Evolutionary conservation across 2,113 vertebrate species (phyloP).

Genomic region (Dryoscopus gambensis): DNA sequence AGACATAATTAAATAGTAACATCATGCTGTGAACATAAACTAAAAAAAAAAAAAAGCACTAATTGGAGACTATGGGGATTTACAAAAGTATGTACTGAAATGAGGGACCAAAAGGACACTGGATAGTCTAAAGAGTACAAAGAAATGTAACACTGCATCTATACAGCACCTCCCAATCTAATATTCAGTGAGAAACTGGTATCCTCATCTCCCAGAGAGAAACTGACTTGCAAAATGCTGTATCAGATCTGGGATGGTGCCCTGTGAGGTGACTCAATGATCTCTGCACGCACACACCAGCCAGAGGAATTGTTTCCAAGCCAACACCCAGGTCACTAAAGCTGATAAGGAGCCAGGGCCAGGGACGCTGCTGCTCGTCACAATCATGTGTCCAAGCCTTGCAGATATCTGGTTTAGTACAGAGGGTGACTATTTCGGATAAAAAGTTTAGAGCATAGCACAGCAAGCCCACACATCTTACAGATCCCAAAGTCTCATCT

Average conservation of each 20-base stretch:
- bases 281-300: background rate
- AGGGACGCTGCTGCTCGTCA: background rate
- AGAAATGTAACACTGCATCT: background rate
- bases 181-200: background rate
- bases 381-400: background rate
- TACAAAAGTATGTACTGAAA: background rate
- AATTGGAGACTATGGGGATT: background rate
- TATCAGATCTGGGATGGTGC: background rate
- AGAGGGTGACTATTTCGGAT: background rate
- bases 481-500: constrained; percentile 46
- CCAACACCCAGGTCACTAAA: background rate
- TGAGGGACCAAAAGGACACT: background rate
- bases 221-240: background rate
- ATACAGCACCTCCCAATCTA: background rate
- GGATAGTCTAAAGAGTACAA: background rate
- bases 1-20: background rate
- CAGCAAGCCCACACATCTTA: constrained; percentile 9
- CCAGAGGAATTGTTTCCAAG: background rate
- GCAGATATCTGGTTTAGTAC: background rate
- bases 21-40: background rate
- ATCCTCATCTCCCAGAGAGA: background rate
- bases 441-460: background rate
- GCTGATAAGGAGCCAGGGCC: background rate
- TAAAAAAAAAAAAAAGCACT: background rate
- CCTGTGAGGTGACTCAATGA: background rate